These are phyloP conservation scores for Brachionus koreanus DNA, from an alignment of 1,140 invertebrate species.

Conservation along the genomic window DNA sequence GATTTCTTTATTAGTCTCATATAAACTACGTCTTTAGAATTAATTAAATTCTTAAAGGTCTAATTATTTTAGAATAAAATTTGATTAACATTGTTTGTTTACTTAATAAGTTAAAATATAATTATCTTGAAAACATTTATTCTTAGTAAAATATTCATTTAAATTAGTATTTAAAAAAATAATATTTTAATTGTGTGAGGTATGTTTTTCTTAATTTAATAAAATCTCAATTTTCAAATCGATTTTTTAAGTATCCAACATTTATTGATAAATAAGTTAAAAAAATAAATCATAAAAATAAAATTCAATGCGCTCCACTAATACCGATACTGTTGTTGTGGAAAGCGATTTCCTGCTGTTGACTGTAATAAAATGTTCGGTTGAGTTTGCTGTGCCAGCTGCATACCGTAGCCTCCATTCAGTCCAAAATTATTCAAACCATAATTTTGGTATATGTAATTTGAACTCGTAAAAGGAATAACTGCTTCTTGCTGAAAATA, in stretches of 20 bases:
- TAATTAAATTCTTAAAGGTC: too few relatives aligned
- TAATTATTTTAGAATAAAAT: too few relatives aligned
- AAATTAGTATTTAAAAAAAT: not conserved
- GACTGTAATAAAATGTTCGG: not conserved
- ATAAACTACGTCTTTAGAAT: too few relatives aligned
- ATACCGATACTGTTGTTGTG: constrained; percentile 12
- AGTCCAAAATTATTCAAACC: not conserved
- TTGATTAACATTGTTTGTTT: too few relatives aligned
- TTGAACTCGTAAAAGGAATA: not conserved
- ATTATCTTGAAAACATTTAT: not conserved
- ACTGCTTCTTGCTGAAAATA: not conserved
- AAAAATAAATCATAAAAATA: not conserved
- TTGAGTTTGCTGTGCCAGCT: not conserved
- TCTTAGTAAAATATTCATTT: not conserved
- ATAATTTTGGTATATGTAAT: not conserved
- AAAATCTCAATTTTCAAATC: not conserved
- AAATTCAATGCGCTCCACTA: not conserved
- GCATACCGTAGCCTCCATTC: not conserved
- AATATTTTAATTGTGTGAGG: not conserved
- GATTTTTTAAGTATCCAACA: not conserved
- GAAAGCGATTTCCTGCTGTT: not conserved
- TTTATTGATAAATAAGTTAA: constrained; percentile 6
- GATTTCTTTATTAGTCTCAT: too few relatives aligned
- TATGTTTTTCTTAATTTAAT: not conserved
- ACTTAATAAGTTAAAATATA: not conserved